Conservation (phyloP, 2,888 invertebrate species). For the Campopleginae sp. region DNA sequence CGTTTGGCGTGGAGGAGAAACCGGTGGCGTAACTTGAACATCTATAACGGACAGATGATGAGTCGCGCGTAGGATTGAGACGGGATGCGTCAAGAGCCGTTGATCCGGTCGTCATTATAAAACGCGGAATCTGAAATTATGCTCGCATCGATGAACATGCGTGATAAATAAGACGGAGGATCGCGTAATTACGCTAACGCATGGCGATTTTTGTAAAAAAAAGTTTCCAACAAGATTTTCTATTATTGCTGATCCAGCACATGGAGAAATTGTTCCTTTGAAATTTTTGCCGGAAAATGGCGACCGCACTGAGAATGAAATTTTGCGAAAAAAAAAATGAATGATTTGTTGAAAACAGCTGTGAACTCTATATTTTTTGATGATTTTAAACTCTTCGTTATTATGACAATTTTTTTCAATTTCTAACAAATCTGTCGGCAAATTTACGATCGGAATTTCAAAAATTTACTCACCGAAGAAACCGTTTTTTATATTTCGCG, state of each 20-base stretch:
- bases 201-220: background rate
- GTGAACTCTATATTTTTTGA: too few relatives aligned
- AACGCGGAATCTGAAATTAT: slow-evolving; percentile 40
- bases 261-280: too few relatives aligned
- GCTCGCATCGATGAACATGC: slow-evolving; percentile 40
- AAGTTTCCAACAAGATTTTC: background rate
- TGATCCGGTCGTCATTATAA: slow-evolving; percentile 50
- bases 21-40: slow-evolving; percentile 7
- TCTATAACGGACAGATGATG: slow-evolving; percentile 19
- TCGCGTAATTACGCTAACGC: slow-evolving; percentile 15
- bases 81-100: slow-evolving; percentile 55
- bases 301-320: too few relatives aligned
- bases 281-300: too few relatives aligned
- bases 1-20: slow-evolving; percentile 26
- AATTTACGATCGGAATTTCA: too few relatives aligned
- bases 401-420: too few relatives aligned
- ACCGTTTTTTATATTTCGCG: too few relatives aligned
- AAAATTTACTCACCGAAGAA: too few relatives aligned
- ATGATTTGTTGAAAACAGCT: too few relatives aligned
- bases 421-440: too few relatives aligned
- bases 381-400: too few relatives aligned
- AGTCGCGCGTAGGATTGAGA: slow-evolving; percentile 32
- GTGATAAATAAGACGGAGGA: slow-evolving; percentile 10
- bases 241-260: background rate
- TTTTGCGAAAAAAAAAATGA: too few relatives aligned